These are phyloP conservation scores for Collichthys lucidus DNA, from an alignment of 2,113 vertebrate genomes.

Conservation along the genomic window DNA sequence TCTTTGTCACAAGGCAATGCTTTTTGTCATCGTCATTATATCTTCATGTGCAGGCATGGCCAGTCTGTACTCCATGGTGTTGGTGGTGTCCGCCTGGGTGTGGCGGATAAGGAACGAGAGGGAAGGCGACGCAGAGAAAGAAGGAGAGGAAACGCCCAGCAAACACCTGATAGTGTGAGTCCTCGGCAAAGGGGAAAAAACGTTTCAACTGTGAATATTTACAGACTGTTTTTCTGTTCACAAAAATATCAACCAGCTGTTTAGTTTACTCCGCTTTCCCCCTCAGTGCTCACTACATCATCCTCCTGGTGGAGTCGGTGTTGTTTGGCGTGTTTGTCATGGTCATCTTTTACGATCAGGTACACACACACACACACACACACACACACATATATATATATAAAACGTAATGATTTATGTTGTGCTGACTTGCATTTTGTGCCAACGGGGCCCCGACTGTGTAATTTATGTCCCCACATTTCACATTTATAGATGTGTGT, in stretches of 20 bases:
- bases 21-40: background rate
- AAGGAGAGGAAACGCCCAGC: constrained; percentile 70
- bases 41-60: constrained; percentile 77
- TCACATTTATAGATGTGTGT: too few relatives aligned
- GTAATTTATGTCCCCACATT: too few relatives aligned
- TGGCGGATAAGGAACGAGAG: constrained; percentile 79
- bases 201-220: background rate
- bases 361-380: constrained; percentile 48
- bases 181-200: too few relatives aligned
- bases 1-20: background rate
- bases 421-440: too few relatives aligned
- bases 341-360: constrained; percentile 90
- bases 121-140: constrained; percentile 69
- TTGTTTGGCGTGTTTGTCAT: constrained; percentile 87
- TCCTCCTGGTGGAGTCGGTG: constrained; percentile 87
- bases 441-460: too few relatives aligned
- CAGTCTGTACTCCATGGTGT: constrained; percentile 85
- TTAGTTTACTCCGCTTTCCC: background rate
- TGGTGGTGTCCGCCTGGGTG: constrained; percentile 86
- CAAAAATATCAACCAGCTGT: background rate
- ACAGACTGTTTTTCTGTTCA: too few relatives aligned
- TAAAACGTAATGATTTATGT: too few relatives aligned
- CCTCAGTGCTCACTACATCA: constrained; percentile 86
- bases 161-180: constrained; percentile 85
- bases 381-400: background rate